Percentiles rank a stretch among this genome's conserved stretches.
phyloP scores from a whole-genome alignment of 2,797 vertebrate species.

The Coracias cyanogaster region DNA sequence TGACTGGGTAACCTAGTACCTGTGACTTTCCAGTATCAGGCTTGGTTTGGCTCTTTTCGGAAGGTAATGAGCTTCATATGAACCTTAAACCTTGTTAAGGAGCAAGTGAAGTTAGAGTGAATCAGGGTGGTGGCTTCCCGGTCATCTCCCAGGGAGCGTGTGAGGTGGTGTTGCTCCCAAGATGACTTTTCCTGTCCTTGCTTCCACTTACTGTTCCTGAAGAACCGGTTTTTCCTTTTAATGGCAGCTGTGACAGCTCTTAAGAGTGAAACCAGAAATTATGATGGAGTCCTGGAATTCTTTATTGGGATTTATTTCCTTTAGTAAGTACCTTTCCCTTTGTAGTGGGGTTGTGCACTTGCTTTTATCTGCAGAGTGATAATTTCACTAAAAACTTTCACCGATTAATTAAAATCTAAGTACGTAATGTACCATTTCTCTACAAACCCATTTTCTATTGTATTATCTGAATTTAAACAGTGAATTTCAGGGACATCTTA shows the following conservation, averaged over 20 bases:
- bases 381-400: not conserved
- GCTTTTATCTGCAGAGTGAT: not conserved
- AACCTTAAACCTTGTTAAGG: not conserved
- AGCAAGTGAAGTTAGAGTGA: not conserved
- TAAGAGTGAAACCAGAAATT: slow-evolving; percentile 41
- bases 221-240: slow-evolving; percentile 37
- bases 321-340: not conserved
- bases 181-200: slow-evolving; percentile 1
- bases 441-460: not conserved
- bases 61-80: fast-evolving
- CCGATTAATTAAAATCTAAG: not conserved
- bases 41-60: not conserved
- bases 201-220: slow-evolving; percentile 27
- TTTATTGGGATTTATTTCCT: not conserved
- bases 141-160: not conserved
- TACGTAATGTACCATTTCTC: not conserved
- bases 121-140: not conserved
- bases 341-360: not conserved
- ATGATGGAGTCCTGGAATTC: slow-evolving; percentile 16
- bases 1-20: not conserved
- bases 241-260: slow-evolving; percentile 33
- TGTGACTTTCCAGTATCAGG: not conserved
- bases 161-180: not conserved
- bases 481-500: not conserved
- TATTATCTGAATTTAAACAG: not conserved